Evolutionary conservation across 2,797 vertebrate genomes (phyloP).

Genomic region (Urocyon cinereoargenteus): DNA sequence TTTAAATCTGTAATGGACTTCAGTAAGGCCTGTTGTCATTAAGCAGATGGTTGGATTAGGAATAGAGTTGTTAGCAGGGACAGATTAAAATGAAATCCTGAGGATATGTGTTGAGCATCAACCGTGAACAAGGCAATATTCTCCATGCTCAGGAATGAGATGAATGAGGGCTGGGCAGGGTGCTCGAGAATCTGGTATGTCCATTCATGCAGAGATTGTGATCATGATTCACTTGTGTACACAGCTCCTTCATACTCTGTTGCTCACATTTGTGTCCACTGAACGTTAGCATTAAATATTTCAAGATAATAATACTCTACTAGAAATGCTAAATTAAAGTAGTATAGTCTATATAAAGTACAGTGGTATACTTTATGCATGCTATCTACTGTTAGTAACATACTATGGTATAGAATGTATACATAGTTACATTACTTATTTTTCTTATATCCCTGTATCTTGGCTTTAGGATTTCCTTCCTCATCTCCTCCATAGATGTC

Average conservation of each 20-base stretch:
- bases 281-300: neutral
- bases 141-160: too few species aligned
- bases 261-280: neutral
- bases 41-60: neutral
- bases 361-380: neutral
- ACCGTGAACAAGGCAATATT: neutral
- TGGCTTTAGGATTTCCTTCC: conserved; percentile 5
- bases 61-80: conserved; percentile 6
- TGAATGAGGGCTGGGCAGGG: neutral
- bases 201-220: too few species aligned
- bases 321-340: neutral
- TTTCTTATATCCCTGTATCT: neutral
- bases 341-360: neutral
- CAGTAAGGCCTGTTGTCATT: neutral
- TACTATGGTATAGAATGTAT: neutral
- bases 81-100: neutral
- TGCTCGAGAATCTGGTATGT: neutral
- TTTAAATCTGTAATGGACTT: neutral
- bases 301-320: neutral
- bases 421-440: neutral
- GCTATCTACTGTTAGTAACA: neutral
- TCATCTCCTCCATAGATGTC: neutral
- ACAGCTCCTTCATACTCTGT: neutral
- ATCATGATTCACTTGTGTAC: neutral
- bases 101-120: neutral